Evolutionary conservation across 2,888 invertebrate species (phyloP), one percentile per base, ranked within the genome.

Genomic region (Heteropelma amictum): DNA sequence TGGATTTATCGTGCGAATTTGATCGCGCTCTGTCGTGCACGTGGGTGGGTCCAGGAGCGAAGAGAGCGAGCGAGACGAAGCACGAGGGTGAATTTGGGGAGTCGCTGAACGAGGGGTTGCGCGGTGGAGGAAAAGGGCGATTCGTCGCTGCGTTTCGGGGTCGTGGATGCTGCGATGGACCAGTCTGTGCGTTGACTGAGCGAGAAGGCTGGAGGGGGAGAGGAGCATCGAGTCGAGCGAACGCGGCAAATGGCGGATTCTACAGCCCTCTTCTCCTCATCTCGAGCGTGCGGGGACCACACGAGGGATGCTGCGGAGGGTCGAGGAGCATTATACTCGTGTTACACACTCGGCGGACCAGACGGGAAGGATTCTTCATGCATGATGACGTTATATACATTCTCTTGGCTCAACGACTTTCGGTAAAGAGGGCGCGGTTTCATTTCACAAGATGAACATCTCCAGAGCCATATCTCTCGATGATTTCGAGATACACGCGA

Each of bases 221-320:
- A n/a, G n/a, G n/a, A n/a, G n/a, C n/a, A 54, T 42, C 28, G 28
- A 45, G 10, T 8, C 30, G 26, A 64, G 51, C 49, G 38, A 54
- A 63, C 61, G 60, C 54, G 33, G 76, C 69, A 56, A 67, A 77
- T 82, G 80, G 81, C 81, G 79, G 77, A 67, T 77, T 75, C 56
- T 28, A n/a, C n/a, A n/a, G n/a, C n/a, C 30, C 49, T 4, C 6
- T 28, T 21, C 23, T 21, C 19, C 8, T 6, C 21, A 40, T 28
- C 51, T 35, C 23, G 68, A 67, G 75, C 71, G 45, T 60, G 33
- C 61, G 28, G 61, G 77, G 67, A 70, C 60, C 63, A 58, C 71
- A 30, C 28, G 56, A 70, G 71, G 76, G 76, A 78, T 79, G 77
- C 77, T 78, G 77, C 73, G 72, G 70, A 65, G 65, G 45, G 71